phyloP scores from a whole-genome alignment of 2,888 invertebrate genomes.

The Tetranychus truncatus region DNA sequence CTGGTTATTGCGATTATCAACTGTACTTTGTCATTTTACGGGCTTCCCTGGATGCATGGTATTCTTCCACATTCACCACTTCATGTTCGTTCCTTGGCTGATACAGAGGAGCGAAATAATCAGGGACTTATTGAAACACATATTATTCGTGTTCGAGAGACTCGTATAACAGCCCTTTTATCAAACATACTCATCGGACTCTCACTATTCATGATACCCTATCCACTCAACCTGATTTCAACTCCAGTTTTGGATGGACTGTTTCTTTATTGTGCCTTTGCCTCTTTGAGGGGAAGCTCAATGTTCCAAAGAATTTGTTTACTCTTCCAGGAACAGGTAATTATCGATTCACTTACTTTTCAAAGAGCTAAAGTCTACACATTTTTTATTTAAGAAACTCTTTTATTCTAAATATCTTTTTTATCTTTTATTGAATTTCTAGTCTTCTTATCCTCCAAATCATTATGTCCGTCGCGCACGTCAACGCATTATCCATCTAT shows the following conservation, averaged over 20 bases:
- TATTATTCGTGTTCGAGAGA: constrained; percentile 34
- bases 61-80: constrained; percentile 43
- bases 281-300: constrained; percentile 38
- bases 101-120: constrained; percentile 41
- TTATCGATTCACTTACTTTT: not conserved
- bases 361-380: not conserved
- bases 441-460: constrained; percentile 35
- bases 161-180: constrained; percentile 36
- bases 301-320: constrained; percentile 37
- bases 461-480: constrained; percentile 37
- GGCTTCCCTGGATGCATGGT: constrained; percentile 42
- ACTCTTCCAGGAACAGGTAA: constrained; percentile 33
- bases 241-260: constrained; percentile 37
- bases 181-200: constrained; percentile 37
- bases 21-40: constrained; percentile 38
- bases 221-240: constrained; percentile 34
- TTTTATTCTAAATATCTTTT: not conserved
- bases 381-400: not conserved
- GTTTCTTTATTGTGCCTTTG: constrained; percentile 38
- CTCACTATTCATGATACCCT: constrained; percentile 35
- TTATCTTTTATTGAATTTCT: not conserved
- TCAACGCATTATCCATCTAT: constrained; percentile 35
- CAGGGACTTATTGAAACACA: constrained; percentile 39
- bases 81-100: constrained; percentile 41
- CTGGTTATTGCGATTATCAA: constrained; percentile 35